Evolutionary conservation across 2,888 invertebrate genomes (phyloP).

Genomic region (Ornithoptera alexandrae): DNA sequence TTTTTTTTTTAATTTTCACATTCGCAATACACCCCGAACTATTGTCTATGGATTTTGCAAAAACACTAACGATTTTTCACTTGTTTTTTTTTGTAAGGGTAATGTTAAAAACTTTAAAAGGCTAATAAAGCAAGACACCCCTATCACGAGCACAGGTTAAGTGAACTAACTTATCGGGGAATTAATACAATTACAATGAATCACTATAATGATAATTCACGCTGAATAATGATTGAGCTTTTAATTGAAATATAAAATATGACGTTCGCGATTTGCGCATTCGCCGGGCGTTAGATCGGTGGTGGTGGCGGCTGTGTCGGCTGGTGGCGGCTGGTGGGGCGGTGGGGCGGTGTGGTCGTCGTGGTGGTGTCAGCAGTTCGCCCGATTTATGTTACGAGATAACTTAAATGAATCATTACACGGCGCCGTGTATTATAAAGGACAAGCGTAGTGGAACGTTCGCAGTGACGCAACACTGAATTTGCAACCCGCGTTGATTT

Average conservation of each 20-base stretch:
- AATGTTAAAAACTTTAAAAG: too few species aligned
- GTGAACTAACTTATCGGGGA: too few species aligned
- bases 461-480: neutral
- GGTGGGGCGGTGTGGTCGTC: neutral
- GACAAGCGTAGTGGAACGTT: slow-evolving; percentile 12
- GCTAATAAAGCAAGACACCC: too few species aligned
- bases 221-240: slow-evolving; percentile 29
- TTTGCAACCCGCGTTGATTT: neutral
- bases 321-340: slow-evolving; percentile 29
- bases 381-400: slow-evolving; percentile 56
- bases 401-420: slow-evolving; percentile 44
- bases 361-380: slow-evolving; percentile 17
- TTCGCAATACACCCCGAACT: too few species aligned
- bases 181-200: slow-evolving; percentile 29
- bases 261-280: slow-evolving; percentile 39
- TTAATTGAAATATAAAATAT: slow-evolving; percentile 33
- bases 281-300: slow-evolving; percentile 44
- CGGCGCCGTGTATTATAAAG: slow-evolving; percentile 38
- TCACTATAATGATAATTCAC: slow-evolving; percentile 19
- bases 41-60: too few species aligned
- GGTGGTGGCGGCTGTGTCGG: slow-evolving; percentile 35
- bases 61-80: too few species aligned
- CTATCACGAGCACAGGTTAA: too few species aligned
- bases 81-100: too few species aligned
- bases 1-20: too few species aligned